These are phyloP conservation scores for Trichomalopsis sarcophagae DNA, from an alignment of 1,140 invertebrate species.

Conservation along the genomic window DNA sequence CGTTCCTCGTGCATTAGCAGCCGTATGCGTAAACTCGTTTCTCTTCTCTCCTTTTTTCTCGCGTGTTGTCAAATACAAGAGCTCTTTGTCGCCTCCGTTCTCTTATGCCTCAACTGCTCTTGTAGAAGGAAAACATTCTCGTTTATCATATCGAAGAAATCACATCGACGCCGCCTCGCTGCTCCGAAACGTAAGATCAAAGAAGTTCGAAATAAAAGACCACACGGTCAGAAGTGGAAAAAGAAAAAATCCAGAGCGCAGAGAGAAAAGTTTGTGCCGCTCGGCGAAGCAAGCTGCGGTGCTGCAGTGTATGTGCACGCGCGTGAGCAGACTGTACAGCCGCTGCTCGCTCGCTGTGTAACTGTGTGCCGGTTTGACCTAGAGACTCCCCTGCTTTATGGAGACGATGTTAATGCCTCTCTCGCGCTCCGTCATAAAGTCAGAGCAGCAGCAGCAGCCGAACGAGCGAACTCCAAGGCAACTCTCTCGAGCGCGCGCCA, in stretches of 20 bases:
- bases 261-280: not conserved
- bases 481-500: not conserved
- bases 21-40: not conserved
- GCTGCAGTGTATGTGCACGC: not conserved
- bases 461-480: not conserved
- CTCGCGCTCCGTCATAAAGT: conserved; percentile 52
- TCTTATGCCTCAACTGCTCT: not conserved
- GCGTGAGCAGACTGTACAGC: not conserved
- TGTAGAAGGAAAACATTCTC: too few species aligned
- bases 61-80: not conserved
- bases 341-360: not conserved
- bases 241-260: not conserved
- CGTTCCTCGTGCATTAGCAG: not conserved
- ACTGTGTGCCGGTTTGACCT: conserved; percentile 64
- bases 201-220: too few species aligned
- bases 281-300: not conserved
- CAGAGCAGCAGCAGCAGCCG: not conserved
- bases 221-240: not conserved
- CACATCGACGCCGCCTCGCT: too few species aligned
- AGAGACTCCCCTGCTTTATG: conserved; percentile 69
- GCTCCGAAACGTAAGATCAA: too few species aligned
- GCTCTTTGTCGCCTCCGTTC: not conserved
- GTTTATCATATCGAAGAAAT: too few species aligned
- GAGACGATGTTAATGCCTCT: conserved; percentile 63
- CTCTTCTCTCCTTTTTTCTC: not conserved